A percentile compares a stretch with the other conserved stretches of the same genome.
Conservation (phyloP, 2,888 invertebrate genomes). For the Scrobipalpa atriplicella region DNA sequence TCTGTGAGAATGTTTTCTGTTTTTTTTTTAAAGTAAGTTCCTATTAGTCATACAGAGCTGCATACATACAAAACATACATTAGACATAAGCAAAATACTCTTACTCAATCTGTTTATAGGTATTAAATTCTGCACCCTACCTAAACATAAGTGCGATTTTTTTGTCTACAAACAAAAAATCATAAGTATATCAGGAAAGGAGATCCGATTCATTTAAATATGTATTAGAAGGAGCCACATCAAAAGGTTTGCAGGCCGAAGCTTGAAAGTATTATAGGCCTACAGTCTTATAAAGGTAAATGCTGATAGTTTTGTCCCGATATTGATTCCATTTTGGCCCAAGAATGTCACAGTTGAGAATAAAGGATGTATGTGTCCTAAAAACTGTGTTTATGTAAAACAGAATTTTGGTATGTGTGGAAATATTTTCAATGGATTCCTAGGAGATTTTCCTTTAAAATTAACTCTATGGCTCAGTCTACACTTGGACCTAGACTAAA, state of each 20-base stretch:
- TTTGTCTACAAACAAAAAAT: conserved; percentile 32
- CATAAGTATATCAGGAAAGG: conserved; percentile 41
- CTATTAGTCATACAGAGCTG: background rate
- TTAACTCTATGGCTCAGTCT: no score
- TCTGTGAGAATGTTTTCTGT: no score
- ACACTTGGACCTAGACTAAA: no score
- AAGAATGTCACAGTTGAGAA: background rate
- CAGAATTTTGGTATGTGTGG: no score
- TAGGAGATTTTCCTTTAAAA: no score
- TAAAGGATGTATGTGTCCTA: no score
- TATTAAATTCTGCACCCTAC: background rate
- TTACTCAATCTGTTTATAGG: background rate
- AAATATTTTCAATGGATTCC: no score
- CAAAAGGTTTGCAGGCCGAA: conserved; percentile 45
- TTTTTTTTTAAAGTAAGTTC: no score
- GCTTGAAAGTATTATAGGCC: conserved; percentile 14
- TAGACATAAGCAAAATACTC: background rate
- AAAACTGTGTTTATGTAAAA: background rate
- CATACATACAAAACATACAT: background rate
- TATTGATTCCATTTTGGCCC: conserved; percentile 32
- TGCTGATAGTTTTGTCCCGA: conserved; percentile 32
- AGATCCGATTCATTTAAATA: conserved; percentile 50
- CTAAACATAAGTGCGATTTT: background rate
- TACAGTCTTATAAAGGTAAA: conserved; percentile 32
- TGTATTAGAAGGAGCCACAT: conserved; percentile 51